These are phyloP conservation scores for Corbicula japonica DNA, from an alignment of 2,888 invertebrate species.

Conservation along the genomic window DNA sequence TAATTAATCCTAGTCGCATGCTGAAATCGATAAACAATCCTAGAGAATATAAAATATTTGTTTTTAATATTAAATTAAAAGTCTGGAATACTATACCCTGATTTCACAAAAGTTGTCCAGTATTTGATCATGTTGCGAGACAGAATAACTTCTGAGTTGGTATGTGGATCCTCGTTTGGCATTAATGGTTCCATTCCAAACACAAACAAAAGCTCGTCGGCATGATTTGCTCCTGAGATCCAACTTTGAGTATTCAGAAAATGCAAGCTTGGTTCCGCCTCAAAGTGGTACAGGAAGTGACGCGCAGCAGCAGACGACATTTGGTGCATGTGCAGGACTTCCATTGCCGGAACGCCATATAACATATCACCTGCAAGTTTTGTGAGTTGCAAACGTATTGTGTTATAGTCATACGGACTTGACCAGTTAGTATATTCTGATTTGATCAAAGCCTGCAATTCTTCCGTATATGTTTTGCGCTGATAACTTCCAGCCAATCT, in stretches of 20 bases:
- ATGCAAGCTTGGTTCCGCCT: neutral
- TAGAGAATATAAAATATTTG: too few relatives aligned
- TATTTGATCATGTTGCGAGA: neutral
- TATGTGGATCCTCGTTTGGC: too few relatives aligned
- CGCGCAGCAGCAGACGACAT: neutral
- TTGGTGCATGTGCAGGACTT: neutral
- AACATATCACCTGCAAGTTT: neutral
- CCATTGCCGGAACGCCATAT: neutral
- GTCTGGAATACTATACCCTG: too few relatives aligned
- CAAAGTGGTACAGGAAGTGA: neutral
- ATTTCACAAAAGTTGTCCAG: slow-evolving; percentile 11
- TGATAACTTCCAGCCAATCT: neutral
- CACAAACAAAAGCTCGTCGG: neutral
- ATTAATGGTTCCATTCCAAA: neutral
- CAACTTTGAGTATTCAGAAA: neutral
- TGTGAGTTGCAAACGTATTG: neutral
- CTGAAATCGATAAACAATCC: too few relatives aligned
- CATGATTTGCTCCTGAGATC: neutral
- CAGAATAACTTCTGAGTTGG: neutral
- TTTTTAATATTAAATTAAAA: too few relatives aligned
- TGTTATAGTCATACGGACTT: neutral
- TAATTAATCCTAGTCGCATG: too few relatives aligned
- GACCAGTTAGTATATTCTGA: slow-evolving; percentile 6
- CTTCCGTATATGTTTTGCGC: neutral
- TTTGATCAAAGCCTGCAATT: neutral